phyloP scores from a whole-genome alignment of 2,797 vertebrate species.

The Hoplostethus mediterraneus region DNA sequence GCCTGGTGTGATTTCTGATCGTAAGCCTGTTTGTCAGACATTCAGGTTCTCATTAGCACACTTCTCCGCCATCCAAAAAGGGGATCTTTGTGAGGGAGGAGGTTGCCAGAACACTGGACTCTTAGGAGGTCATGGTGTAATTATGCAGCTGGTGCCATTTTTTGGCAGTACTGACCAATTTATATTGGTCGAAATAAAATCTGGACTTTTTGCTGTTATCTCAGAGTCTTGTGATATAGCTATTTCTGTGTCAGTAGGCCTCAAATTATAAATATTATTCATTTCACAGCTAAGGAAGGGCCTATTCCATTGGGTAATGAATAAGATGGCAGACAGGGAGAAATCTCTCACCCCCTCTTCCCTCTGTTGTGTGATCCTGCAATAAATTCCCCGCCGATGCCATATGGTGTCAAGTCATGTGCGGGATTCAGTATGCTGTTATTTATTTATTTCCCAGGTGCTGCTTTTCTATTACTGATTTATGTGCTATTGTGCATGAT shows the following conservation, averaged over 20 bases:
- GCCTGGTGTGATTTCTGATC: slow-evolving; percentile 57
- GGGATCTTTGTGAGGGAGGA: slow-evolving; percentile 54
- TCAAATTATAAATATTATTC: slow-evolving; percentile 63
- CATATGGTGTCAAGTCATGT: slow-evolving; percentile 72
- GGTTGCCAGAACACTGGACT: slow-evolving; percentile 48
- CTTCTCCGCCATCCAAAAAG: slow-evolving; percentile 44
- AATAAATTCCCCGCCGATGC: slow-evolving; percentile 70
- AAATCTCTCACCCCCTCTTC: slow-evolving; percentile 56
- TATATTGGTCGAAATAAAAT: slow-evolving; percentile 22
- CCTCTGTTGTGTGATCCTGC: slow-evolving; percentile 59
- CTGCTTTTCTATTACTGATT: slow-evolving; percentile 74
- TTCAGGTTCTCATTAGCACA: slow-evolving; percentile 61
- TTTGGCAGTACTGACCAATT: slow-evolving; percentile 65
- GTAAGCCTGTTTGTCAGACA: slow-evolving; percentile 63
- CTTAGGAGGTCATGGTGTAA: slow-evolving; percentile 52
- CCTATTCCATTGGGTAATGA: slow-evolving; percentile 67
- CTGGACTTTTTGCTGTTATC: slow-evolving; percentile 35
- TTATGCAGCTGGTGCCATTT: slow-evolving; percentile 63
- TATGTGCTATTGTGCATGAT: slow-evolving; percentile 76
- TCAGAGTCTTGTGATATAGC: slow-evolving; percentile 46
- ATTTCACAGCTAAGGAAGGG: slow-evolving; percentile 57
- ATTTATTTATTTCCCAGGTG: slow-evolving; percentile 81
- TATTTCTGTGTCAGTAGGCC: slow-evolving; percentile 65
- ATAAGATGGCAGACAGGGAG: slow-evolving; percentile 64
- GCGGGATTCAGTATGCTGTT: slow-evolving; percentile 64